phyloP scores from a whole-genome alignment of 2,113 vertebrate species.

The mouse (Mus musculus) region GRCm39 chr2:153129501-153130000 shows the following conservation, averaged over 20 bases:
- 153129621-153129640: not conserved
- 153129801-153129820: slow-evolving; percentile 69
- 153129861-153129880: slow-evolving; percentile 72
- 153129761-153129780: not conserved
- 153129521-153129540: not conserved
- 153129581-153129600: not conserved
- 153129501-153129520: not conserved
- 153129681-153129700: not conserved
- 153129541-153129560: not conserved
- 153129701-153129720: not conserved
- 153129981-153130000: slow-evolving; percentile 51
- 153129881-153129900: slow-evolving; percentile 27
- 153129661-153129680: not conserved
- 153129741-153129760: not conserved
- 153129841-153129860: slow-evolving; percentile 68
- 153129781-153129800: slow-evolving; percentile 50
- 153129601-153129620: not conserved
- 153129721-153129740: no score
- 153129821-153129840: not conserved
- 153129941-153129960: slow-evolving; percentile 55
- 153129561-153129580: not conserved
- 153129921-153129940: slow-evolving; percentile 6
- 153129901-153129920: slow-evolving; percentile 28
- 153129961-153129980: slow-evolving; percentile 18
- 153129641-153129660: not conserved